These are phyloP conservation scores for Oreochromis mossambicus DNA, from an alignment of 2,797 vertebrate species.

Conservation along the genomic window DNA sequence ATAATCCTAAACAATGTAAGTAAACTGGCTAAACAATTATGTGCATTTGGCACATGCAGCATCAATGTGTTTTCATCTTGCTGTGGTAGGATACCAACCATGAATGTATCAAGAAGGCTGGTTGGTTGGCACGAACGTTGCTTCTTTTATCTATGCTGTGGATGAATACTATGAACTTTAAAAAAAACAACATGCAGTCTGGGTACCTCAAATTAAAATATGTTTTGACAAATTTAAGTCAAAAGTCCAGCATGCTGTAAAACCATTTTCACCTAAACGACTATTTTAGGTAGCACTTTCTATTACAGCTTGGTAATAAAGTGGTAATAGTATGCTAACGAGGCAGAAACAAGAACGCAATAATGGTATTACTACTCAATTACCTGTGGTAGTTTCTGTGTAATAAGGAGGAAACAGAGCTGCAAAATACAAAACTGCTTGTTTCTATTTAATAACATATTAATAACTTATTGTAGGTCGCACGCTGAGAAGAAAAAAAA, in stretches of 20 bases:
- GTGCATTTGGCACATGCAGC: neutral
- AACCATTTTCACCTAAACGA: neutral
- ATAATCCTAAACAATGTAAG: neutral
- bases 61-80: neutral
- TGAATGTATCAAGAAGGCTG: neutral
- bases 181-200: neutral
- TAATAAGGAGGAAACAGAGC: neutral
- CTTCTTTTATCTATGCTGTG: neutral
- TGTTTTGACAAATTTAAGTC: neutral
- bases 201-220: neutral
- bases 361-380: neutral
- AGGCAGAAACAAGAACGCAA: accelerated
- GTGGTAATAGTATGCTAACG: neutral
- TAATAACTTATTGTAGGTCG: accelerated
- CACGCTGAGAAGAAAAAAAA: accelerated
- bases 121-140: accelerated
- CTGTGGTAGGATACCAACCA: neutral
- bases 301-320: neutral
- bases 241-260: neutral
- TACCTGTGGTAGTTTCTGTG: neutral
- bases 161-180: neutral
- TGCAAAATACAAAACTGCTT: neutral
- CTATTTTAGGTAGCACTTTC: neutral
- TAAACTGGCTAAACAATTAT: neutral
- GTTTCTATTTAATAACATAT: neutral